These are phyloP conservation scores for Jordanella pulchra DNA, from an alignment of 2,797 vertebrate genomes.

Conservation along the genomic window DNA sequence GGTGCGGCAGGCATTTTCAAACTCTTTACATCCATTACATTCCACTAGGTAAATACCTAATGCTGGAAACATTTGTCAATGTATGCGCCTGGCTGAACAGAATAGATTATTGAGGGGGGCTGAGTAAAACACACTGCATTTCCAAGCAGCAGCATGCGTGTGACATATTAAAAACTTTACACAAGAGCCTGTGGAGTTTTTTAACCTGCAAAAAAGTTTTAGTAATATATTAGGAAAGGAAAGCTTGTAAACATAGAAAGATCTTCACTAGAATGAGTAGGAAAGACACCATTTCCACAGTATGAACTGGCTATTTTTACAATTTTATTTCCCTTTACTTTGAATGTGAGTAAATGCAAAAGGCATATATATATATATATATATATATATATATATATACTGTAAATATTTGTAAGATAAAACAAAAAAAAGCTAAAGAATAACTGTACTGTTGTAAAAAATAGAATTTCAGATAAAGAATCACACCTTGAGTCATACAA, in stretches of 20 bases:
- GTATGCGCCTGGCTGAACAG: constrained; percentile 83
- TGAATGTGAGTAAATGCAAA: constrained; percentile 4
- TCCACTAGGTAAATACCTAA: constrained; percentile 84
- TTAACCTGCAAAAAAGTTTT: constrained; percentile 21
- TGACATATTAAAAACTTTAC: constrained; percentile 80
- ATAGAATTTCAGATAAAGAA: background rate
- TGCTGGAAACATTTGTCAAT: constrained; percentile 85
- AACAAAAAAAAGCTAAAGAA: too few species aligned
- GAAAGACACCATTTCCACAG: constrained; percentile 44
- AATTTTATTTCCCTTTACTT: constrained; percentile 4
- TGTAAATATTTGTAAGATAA: too few species aligned
- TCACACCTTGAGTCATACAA: too few species aligned
- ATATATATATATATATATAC: too few species aligned
- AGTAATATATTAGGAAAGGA: constrained; percentile 66
- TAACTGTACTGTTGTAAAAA: background rate
- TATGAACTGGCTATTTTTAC: constrained; percentile 24
- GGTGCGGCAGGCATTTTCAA: constrained; percentile 78
- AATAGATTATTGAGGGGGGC: constrained; percentile 81
- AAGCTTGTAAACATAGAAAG: constrained; percentile 52
- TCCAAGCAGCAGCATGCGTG: constrained; percentile 76
- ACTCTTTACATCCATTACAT: constrained; percentile 84
- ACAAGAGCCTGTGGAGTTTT: constrained; percentile 46
- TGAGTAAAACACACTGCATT: constrained; percentile 81
- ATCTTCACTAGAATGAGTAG: constrained; percentile 48
- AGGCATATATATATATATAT: too few species aligned